Base-by-base conservation (phyloP, 2,797 vertebrate genomes). In the Myotis vivesi region DNA sequence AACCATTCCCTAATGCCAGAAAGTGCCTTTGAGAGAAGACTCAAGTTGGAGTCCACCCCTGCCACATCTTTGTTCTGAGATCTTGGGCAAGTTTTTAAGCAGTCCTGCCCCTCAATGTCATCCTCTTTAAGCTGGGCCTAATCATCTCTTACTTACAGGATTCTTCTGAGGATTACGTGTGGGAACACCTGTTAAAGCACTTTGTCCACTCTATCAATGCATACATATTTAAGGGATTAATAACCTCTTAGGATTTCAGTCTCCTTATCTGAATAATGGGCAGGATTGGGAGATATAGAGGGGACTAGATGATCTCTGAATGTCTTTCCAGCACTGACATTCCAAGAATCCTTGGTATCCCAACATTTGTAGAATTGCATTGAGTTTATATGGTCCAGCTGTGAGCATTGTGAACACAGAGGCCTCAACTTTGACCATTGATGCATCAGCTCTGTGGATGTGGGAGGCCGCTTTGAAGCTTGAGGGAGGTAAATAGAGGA, bases 401-500 rank as follows among this genome's bases (percentile, higher is more conserved):
- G 25, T 30, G 57, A 96, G 76, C 25, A 33, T 46, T 80, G 71
- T 85, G 77, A 96, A 92, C 38, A 68, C 49, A 82, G 68, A 23
- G 53, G 49, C 59, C 83, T 94, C 30, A 41, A 72, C 92, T 92
- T 83, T 68, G 95, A 90, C 86, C 89, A 87, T 95, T 33, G 64
- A 81, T 72, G 49, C 89, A 87, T 73, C 8, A 85, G 91, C 64
- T 91, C 87, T 93, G 44, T 95, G 92, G 80, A 94, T 87, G 93
- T 95, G 80, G 96, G 94, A 95, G 84, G 95, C 80, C 62, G 81
- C 95, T 96, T 96, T 97, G 94, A 97, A 95, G 96, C 88, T 41
- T 75, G 94, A 97, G 87, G 94, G 96, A 95, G 89, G 92, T 96
- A 97, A 96, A 97, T 97, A 95, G 95, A 95, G 94, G 96, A 95